phyloP scores from a whole-genome alignment of 2,888 invertebrate genomes.

The Hyposoter dolosus region DNA sequence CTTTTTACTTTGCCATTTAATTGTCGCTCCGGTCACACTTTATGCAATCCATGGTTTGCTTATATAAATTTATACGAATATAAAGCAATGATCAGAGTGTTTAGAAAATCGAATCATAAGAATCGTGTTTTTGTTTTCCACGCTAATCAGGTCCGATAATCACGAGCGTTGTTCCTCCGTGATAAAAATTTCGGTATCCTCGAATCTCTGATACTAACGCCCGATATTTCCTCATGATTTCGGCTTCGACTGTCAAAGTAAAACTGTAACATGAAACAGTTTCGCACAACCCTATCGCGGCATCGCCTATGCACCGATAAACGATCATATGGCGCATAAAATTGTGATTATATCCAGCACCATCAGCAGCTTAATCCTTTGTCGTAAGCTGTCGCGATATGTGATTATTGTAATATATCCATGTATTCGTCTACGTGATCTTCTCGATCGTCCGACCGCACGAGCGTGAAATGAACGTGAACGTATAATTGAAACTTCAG shows the following conservation, averaged over 20 bases:
- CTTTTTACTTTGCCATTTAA: background rate
- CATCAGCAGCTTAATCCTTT: conserved; percentile 5
- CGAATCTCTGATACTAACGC: conserved; percentile 41
- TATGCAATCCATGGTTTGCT: background rate
- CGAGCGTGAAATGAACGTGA: conserved; percentile 6
- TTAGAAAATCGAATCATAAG: background rate
- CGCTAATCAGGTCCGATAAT: background rate
- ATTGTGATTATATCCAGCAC: conserved; percentile 35
- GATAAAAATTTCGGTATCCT: conserved; percentile 57
- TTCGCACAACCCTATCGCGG: conserved; percentile 26
- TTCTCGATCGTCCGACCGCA: conserved; percentile 35
- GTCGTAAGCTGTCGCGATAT: conserved; percentile 23
- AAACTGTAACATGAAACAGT: conserved; percentile 44
- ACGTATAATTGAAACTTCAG: background rate
- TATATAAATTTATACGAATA: background rate
- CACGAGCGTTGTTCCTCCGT: background rate
- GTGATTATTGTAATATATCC: conserved; percentile 55
- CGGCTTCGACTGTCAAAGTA: conserved; percentile 28
- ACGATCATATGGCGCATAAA: conserved; percentile 47
- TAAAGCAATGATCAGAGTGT: background rate
- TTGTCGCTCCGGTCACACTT: background rate
- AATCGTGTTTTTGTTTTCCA: background rate
- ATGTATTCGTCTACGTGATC: conserved; percentile 47
- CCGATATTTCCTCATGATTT: conserved; percentile 6
- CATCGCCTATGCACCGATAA: conserved; percentile 43